Evolutionary conservation across 92 coral and sea anemone species (phyloP).

Genomic region (Parazoanthus darwini): DNA sequence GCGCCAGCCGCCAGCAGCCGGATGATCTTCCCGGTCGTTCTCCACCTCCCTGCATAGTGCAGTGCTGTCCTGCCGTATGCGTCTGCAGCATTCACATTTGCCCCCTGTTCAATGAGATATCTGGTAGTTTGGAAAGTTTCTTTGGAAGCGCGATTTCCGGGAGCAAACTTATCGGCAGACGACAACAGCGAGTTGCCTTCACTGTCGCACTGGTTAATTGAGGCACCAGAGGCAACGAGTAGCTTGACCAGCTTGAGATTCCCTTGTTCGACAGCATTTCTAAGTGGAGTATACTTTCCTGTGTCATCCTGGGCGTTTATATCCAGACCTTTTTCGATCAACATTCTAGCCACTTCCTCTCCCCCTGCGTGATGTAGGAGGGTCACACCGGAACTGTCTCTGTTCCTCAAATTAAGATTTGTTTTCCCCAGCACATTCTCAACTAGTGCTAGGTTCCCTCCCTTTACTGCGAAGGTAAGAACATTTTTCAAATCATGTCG

Average conservation of each 20-base stretch:
- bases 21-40: not conserved
- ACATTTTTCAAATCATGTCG: not conserved
- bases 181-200: not conserved
- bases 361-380: not conserved
- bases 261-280: not conserved
- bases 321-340: not conserved
- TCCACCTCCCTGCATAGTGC: conserved; percentile 5
- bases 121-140: not conserved
- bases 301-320: not conserved
- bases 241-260: not conserved
- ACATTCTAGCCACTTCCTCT: not conserved
- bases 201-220: not conserved
- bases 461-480: not conserved
- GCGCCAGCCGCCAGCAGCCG: conserved; percentile 12
- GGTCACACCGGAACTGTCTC: not conserved
- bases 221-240: not conserved
- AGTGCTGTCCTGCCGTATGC: conserved; percentile 4
- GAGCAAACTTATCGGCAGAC: not conserved
- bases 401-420: not conserved
- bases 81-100: not conserved
- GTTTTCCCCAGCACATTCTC: not conserved
- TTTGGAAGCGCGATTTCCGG: not conserved
- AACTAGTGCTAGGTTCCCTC: not conserved
- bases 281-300: not conserved
- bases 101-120: not conserved